A percentile compares a stretch with the other conserved stretches of the same genome.
Conservation (phyloP, 2,797 vertebrate genomes). For the Lepilemur ruficaudatus region DNA sequence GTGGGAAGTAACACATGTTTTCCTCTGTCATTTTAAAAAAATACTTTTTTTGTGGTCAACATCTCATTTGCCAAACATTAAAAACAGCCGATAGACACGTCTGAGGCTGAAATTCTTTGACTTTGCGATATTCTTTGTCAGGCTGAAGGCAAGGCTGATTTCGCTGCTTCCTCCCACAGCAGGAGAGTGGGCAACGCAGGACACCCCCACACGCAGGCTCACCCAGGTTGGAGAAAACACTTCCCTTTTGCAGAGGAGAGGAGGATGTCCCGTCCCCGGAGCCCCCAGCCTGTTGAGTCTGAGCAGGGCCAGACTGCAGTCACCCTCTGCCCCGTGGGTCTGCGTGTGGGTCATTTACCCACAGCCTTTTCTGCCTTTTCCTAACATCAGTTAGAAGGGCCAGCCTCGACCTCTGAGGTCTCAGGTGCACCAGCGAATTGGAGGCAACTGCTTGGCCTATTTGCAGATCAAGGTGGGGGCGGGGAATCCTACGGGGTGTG, state of each 20-base stretch:
- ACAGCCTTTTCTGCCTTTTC: background rate
- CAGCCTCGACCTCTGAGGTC: background rate
- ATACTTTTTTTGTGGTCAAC: background rate
- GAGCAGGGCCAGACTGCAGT: too few relatives aligned
- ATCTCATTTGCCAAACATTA: background rate
- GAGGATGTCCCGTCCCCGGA: background rate
- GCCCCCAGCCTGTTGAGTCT: background rate
- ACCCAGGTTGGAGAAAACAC: too few relatives aligned
- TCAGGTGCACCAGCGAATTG: accelerated
- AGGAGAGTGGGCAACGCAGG: too few relatives aligned
- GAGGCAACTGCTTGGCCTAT: background rate
- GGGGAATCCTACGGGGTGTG: background rate
- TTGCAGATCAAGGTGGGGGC: background rate
- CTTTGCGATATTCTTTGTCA: background rate
- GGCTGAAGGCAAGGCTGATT: background rate
- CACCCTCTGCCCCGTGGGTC: too few relatives aligned
- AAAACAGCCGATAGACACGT: background rate
- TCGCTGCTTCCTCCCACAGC: background rate
- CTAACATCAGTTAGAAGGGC: accelerated
- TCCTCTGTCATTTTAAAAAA: background rate
- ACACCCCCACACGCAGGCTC: too few relatives aligned
- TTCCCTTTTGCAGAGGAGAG: background rate
- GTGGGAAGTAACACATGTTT: background rate
- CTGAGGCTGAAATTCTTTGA: background rate
- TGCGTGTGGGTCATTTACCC: accelerated